Base-by-base conservation (phyloP, 1,140 invertebrate species). In the Penaeus vannamei region DNA sequence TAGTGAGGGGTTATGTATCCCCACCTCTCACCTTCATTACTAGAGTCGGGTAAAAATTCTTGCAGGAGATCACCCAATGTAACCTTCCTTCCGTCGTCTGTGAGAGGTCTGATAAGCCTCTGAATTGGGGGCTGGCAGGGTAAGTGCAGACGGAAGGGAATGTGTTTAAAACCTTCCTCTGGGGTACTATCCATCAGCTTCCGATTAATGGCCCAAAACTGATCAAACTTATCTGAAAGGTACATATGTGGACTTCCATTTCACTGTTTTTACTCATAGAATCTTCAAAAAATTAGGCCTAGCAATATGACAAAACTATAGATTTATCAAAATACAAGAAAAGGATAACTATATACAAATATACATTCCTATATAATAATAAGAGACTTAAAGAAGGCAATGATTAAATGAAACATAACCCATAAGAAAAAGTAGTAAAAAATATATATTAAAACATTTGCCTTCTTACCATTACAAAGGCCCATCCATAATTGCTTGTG, bases 201-300 rank as follows among this genome's bases (percentile, higher is more conserved):
- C 91, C 97, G 95, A 93, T 99, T 99, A 20, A 99, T 96, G 12
- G 97, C 96, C 98, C 99, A 99, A 93, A 99, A 99, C 93, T 99
- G 98, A 93, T 99, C 98, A 94, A 99, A 99, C 94, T 98, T 99
- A 93, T 99, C 97, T 97, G 93, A 87, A 94, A 93, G 87, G 84
- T 90, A 88, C 72, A 81, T 84, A 90, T 76, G 59, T n/a, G 53
- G 17, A 53, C 0, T 53, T 53, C 4, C 36, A 17, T 53, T 53
- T 14, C 14, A 53, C 12, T 53, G 10, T 14, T 1, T 53, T 17
- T 53, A 10, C 10, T 46, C 42, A 46, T 46, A 12, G 12, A 53
- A 17, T 53, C 17, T 12, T 17, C 53, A 53, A 17, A 53, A 53
- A 14, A 53, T 53, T 53, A 53, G 36, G 36, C 3, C 46, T 14